These are phyloP conservation scores for Sialia sialis DNA, from an alignment of 2,113 vertebrate species.

Conservation along the genomic window DNA sequence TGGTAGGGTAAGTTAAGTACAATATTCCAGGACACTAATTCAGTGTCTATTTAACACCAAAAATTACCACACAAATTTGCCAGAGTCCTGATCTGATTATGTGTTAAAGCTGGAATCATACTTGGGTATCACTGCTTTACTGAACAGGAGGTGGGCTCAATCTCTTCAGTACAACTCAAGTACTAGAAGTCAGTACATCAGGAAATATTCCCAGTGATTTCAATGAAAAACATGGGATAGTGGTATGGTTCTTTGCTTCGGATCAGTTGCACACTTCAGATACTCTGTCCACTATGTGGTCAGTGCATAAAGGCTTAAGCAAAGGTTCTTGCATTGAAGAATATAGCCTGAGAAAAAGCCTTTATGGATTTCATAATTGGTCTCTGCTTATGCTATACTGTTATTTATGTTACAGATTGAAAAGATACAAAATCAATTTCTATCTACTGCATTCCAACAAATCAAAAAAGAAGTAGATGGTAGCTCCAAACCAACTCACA, in stretches of 20 bases:
- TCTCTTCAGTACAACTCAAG: background rate
- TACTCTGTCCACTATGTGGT: background rate
- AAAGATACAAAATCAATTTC: constrained; percentile 69
- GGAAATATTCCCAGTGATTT: background rate
- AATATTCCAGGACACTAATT: background rate
- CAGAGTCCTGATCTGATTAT: background rate
- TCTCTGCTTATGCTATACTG: background rate
- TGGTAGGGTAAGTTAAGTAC: background rate
- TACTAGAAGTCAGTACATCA: background rate
- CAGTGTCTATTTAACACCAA: background rate
- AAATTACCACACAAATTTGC: background rate
- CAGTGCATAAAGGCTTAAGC: background rate
- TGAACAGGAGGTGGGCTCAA: background rate
- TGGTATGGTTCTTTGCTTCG: background rate
- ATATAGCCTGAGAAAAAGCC: background rate
- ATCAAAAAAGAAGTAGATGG: constrained; percentile 54
- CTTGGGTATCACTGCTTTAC: background rate
- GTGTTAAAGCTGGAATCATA: background rate
- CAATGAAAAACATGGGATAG: background rate
- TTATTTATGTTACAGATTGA: constrained; percentile 74
- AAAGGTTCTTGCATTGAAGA: background rate
- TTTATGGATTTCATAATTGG: background rate
- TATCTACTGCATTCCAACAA: constrained; percentile 69
- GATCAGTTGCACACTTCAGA: background rate
- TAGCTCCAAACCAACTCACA: background rate